Conservation (phyloP, 2,113 vertebrate species). For the Anolis carolinensis region DNA sequence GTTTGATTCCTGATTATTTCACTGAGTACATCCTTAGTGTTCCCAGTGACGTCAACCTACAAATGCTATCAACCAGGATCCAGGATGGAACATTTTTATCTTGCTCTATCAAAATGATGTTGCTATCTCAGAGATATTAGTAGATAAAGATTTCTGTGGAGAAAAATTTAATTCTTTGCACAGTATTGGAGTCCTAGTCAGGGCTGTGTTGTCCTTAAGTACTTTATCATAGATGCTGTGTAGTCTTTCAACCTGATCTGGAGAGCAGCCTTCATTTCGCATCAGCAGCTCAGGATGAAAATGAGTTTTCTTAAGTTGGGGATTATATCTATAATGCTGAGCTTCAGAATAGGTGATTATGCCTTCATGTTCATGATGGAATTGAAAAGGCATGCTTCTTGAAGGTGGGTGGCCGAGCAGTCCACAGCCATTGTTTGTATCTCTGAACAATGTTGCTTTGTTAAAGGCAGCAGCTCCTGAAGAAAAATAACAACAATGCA, state of each 20-base stretch:
- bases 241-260: constrained; percentile 40
- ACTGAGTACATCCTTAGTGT: background rate
- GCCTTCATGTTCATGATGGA: constrained; percentile 40
- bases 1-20: constrained; percentile 10
- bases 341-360: constrained; percentile 25
- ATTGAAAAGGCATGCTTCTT: constrained; percentile 43
- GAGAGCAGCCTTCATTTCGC: constrained; percentile 43
- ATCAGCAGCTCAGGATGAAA: constrained; percentile 44
- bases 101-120: constrained; percentile 58
- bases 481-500: background rate
- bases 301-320: constrained; percentile 44
- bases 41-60: background rate
- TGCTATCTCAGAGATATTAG: constrained; percentile 58
- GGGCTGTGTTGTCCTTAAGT: constrained; percentile 29
- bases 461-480: background rate
- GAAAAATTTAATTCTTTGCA: constrained; percentile 60
- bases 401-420: constrained; percentile 38
- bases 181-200: constrained; percentile 1
- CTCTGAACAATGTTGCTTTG: constrained; percentile 8
- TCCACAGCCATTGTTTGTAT: constrained; percentile 31
- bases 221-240: constrained; percentile 49
- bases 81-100: background rate
- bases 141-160: constrained; percentile 43
- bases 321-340: constrained; percentile 42
- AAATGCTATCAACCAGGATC: too few relatives aligned